Percentiles rank a stretch among this genome's conserved stretches.
Evolutionary conservation across 2,888 invertebrate genomes (phyloP).

Genomic region (Drosophila formosana): DNA sequence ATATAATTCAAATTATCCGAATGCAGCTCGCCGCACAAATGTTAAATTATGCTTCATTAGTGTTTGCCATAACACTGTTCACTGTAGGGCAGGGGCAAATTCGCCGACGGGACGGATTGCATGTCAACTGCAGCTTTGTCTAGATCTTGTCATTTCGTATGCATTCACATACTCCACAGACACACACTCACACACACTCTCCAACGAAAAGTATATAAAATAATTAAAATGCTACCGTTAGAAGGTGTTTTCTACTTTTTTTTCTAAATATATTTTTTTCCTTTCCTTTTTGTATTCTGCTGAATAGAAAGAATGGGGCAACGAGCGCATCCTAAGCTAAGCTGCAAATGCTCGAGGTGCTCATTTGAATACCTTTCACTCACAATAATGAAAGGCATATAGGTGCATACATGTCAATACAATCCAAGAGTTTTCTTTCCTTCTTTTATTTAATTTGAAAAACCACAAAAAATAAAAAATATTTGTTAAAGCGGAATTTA

Average conservation of each 20-base stretch:
- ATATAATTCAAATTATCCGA: conserved; percentile 63
- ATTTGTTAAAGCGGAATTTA: not conserved
- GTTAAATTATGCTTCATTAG: conserved; percentile 79
- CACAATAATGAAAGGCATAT: conserved; percentile 4
- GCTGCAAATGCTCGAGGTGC: conserved; percentile 66
- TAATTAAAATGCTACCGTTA: conserved; percentile 75
- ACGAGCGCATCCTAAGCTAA: conserved; percentile 60
- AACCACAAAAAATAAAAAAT: not conserved
- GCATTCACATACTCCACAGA: conserved; percentile 52
- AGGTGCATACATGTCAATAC: not conserved
- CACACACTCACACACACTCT: conserved; percentile 27
- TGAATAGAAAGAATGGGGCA: conserved; percentile 68
- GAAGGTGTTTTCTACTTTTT: conserved; percentile 47
- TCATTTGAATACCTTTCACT: conserved; percentile 32
- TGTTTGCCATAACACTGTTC: conserved; percentile 46
- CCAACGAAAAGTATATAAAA: conserved; percentile 66
- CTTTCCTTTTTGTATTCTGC: conserved; percentile 31
- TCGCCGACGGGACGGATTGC: conserved; percentile 6
- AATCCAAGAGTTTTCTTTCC: not conserved
- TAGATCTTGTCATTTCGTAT: conserved; percentile 59
- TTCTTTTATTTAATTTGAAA: not conserved
- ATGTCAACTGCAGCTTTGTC: conserved; percentile 63
- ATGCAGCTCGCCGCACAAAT: conserved; percentile 58
- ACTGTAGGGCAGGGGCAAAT: conserved; percentile 16
- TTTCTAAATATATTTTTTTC: conserved; percentile 9